These are phyloP conservation scores for Diachrysia chrysitis DNA, from an alignment of 2,888 invertebrate species.

Conservation along the genomic window DNA sequence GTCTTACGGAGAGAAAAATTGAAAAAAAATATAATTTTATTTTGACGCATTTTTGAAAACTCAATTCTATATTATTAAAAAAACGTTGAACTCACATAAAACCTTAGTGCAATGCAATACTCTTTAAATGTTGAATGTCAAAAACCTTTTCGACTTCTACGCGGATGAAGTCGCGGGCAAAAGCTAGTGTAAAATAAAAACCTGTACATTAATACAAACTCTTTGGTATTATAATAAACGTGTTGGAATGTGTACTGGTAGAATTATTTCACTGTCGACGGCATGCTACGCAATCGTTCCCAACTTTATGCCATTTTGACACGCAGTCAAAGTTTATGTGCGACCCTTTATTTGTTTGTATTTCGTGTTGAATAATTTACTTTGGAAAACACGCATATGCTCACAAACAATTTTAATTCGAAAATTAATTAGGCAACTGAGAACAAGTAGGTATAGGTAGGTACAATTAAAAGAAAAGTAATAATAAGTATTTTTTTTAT, in stretches of 20 bases:
- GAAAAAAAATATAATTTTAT: too few relatives aligned
- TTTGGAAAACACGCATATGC: not conserved
- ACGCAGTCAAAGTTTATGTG: constrained; percentile 30
- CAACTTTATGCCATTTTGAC: constrained; percentile 39
- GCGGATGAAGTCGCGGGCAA: too few relatives aligned
- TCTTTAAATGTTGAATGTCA: too few relatives aligned
- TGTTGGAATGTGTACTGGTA: constrained; percentile 12
- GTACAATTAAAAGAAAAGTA: too few relatives aligned
- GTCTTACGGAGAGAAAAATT: too few relatives aligned
- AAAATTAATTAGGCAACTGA: not conserved
- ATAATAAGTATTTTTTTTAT: too few relatives aligned
- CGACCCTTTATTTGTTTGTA: constrained; percentile 22
- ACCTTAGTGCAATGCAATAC: too few relatives aligned
- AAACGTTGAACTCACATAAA: too few relatives aligned
- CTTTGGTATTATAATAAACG: not conserved
- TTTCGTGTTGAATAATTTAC: constrained; percentile 9
- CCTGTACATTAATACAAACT: not conserved
- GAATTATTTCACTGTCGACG: constrained; percentile 24
- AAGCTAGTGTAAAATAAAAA: not conserved
- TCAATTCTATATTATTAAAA: too few relatives aligned
- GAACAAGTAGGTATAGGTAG: not conserved
- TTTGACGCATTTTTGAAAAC: too few relatives aligned
- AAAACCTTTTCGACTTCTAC: too few relatives aligned
- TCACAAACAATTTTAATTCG: not conserved
- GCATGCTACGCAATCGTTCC: constrained; percentile 41